Conservation (phyloP, 2,797 vertebrate genomes). For the Hippoglossus hippoglossus region DNA sequence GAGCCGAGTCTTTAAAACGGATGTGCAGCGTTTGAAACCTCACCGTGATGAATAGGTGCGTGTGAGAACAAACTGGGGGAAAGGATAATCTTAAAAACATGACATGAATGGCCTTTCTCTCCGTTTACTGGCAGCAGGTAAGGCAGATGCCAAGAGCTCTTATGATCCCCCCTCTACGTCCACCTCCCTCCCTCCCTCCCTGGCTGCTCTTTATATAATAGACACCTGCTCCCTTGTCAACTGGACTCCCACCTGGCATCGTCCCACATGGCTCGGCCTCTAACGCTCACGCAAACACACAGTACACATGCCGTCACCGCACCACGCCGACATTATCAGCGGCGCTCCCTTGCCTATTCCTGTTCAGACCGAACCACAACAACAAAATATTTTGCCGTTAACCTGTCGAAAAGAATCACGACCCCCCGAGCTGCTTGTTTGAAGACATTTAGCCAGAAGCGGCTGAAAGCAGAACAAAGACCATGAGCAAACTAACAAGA, state of each 20-base stretch:
- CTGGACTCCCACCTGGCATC: constrained; percentile 66
- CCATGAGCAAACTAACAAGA: constrained; percentile 74
- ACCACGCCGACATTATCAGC: constrained; percentile 18
- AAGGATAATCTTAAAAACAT: constrained; percentile 21
- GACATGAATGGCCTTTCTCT: constrained; percentile 23
- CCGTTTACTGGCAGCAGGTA: constrained; percentile 69
- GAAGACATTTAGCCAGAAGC: constrained; percentile 69
- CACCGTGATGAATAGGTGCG: not conserved
- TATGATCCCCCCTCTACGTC: constrained; percentile 28
- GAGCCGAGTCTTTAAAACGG: constrained; percentile 6
- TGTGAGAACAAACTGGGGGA: constrained; percentile 12
- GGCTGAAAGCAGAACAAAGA: constrained; percentile 74
- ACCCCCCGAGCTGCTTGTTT: constrained; percentile 69
- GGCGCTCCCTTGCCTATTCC: constrained; percentile 34
- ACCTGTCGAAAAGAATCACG: constrained; percentile 59
- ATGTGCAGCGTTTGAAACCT: not conserved
- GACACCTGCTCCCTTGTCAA: constrained; percentile 84
- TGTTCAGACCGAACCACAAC: constrained; percentile 23
- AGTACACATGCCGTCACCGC: constrained; percentile 30
- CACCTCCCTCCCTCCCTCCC: not conserved
- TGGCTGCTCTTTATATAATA: constrained; percentile 61
- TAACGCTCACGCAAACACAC: constrained; percentile 20
- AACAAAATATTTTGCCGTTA: constrained; percentile 36
- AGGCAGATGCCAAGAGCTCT: constrained; percentile 74
- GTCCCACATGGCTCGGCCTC: constrained; percentile 60